Percentiles rank a stretch among this genome's conserved stretches.
phyloP scores from a whole-genome alignment of 2,797 vertebrate genomes.

The Tragopan temminckii region DNA sequence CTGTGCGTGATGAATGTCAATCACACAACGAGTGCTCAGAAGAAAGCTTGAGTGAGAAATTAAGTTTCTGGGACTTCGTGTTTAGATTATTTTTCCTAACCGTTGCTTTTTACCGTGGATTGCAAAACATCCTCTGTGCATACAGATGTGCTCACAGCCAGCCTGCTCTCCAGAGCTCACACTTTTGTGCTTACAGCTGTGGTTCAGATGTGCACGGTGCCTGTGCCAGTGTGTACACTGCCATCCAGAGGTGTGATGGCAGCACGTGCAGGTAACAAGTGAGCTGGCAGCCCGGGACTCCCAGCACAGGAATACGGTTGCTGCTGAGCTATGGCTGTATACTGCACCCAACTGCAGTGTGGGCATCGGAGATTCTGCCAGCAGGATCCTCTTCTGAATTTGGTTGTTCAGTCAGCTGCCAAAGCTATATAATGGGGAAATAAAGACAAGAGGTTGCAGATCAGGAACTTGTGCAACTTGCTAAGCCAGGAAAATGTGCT shows the following conservation, averaged over 20 bases:
- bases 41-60: background rate
- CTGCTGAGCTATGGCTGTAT: too few species aligned
- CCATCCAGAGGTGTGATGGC: background rate
- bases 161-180: background rate
- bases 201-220: background rate
- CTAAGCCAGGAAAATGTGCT: background rate
- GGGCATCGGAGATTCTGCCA: too few species aligned
- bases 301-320: too few species aligned
- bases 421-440: background rate
- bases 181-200: background rate
- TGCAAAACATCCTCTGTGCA: background rate
- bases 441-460: background rate
- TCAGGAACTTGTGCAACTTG: background rate
- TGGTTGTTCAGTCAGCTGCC: background rate
- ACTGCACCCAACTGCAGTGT: too few species aligned
- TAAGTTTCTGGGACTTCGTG: background rate
- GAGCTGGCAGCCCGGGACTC: background rate
- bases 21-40: background rate
- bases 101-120: fast-evolving
- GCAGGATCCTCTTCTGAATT: background rate
- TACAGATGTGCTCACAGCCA: background rate
- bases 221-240: fast-evolving
- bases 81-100: background rate
- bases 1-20: background rate
- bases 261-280: background rate